Evolutionary conservation across 2,888 invertebrate species (phyloP), one percentile per base, ranked within the genome.

Genomic region (Eutolmus rufibarbis): DNA sequence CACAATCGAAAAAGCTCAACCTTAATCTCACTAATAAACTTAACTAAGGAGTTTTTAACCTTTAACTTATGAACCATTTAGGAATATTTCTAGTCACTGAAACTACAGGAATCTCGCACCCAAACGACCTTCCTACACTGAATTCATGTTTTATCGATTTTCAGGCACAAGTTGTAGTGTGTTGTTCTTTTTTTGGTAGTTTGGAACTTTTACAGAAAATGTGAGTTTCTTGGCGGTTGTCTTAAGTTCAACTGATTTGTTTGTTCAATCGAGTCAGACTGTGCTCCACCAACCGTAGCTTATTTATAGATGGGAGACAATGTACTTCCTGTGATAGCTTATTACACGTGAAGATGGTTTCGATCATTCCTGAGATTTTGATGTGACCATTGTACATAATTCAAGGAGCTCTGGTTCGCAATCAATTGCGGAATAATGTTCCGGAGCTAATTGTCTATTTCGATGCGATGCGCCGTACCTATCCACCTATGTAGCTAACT

Each of bases 211-310:
- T 84, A 51, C 82, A 89, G 86, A 87, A 43, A 87, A 87, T 66
- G 40, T 74, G 88, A 89, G 89, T 89, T 88, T 89, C 89, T 89
- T 89, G 89, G 89, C 88, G 89, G 89, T 90, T 88, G 89, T 89
- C 89, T 90, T 89, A 87, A 88, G 88, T 89, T 89, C 88, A 89
- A 90, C 89, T 89, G 89, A 90, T 89, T 82, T 90, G 90, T 89
- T 89, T 89, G 90, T 90, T 89, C 89, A 89, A 90, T 90, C 89
- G 88, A 90, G 88, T 89, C 85, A 78, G 78, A 88, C 74, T 87
- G 82, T 88, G 88, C 86, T 88, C 87, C 87, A 79, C 77, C 88
- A 88, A 88, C 87, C 88, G 88, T 88, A 79, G 87, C 88, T 28
- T 88, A 88, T 88, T 88, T 88, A 87, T 88, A 88, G 87, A 85